These are phyloP conservation scores for Arctopsyche grandis DNA, from an alignment of 1,140 invertebrate genomes.

Conservation along the genomic window DNA sequence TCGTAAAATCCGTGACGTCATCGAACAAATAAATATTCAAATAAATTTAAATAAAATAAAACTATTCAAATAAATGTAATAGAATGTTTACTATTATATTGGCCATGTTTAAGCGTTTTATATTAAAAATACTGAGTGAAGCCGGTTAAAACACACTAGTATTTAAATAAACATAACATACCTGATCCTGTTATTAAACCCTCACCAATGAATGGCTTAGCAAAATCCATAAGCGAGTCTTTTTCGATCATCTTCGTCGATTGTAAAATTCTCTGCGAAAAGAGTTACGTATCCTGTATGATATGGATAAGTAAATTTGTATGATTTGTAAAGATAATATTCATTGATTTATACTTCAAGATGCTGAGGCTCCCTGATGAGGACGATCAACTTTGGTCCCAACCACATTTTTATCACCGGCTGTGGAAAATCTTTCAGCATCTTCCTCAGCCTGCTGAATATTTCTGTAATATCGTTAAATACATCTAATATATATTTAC, in stretches of 20 bases:
- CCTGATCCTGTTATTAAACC: constrained; percentile 42
- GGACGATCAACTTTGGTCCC: constrained; percentile 34
- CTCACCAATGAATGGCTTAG: constrained; percentile 37
- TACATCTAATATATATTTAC: not conserved
- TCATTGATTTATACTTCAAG: constrained; percentile 33
- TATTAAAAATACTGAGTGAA: no score
- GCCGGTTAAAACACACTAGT: no score
- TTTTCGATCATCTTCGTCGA: constrained; percentile 40
- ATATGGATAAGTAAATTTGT: no score
- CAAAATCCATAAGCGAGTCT: constrained; percentile 32
- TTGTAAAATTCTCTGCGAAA: constrained; percentile 44
- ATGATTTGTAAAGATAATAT: no score
- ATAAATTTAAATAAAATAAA: no score
- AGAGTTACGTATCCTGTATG: no score
- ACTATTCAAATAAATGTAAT: no score
- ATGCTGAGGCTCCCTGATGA: constrained; percentile 31
- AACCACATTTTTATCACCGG: constrained; percentile 38
- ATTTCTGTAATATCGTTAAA: constrained; percentile 21
- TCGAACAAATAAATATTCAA: no score
- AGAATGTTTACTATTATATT: no score
- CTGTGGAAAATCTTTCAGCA: constrained; percentile 35
- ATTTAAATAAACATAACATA: no score
- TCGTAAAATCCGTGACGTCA: no score
- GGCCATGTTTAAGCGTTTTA: no score
- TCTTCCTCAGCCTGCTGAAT: constrained; percentile 19